Conservation (phyloP, 2,797 vertebrate species). For the Acanthurus leucopareius region DNA sequence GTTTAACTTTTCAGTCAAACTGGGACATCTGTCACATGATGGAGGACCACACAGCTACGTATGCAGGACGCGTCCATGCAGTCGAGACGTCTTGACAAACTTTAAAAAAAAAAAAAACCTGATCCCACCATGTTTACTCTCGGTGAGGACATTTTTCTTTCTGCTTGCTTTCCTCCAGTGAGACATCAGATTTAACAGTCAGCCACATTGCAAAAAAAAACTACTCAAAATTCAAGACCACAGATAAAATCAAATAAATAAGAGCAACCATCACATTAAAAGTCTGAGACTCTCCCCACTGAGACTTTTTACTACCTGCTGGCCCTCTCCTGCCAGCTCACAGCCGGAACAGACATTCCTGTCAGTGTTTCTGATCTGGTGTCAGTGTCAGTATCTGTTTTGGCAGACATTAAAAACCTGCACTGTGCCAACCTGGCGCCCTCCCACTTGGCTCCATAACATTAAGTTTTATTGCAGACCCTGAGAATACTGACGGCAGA, state of each 20-base stretch:
- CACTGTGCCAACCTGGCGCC: conserved; percentile 60
- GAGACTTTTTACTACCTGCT: conserved; percentile 35
- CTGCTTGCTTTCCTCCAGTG: not conserved
- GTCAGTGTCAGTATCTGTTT: conserved; percentile 48
- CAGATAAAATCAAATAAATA: conserved; percentile 5
- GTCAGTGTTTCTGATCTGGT: conserved; percentile 33
- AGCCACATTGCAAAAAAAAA: not conserved
- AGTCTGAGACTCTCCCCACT: conserved; percentile 2
- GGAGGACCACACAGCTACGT: not conserved
- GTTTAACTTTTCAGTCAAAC: not conserved
- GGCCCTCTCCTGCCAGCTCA: conserved; percentile 18
- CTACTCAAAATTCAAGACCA: conserved; percentile 15
- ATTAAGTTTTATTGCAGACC: conserved; percentile 69
- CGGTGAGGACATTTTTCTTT: not conserved
- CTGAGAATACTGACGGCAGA: conserved; percentile 69
- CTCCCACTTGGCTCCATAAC: conserved; percentile 55
- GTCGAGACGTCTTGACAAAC: not conserved
- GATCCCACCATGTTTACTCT: not conserved
- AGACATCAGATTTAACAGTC: not conserved
- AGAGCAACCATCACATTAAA: conserved; percentile 5
- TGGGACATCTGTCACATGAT: not conserved
- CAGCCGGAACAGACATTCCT: conserved; percentile 41
- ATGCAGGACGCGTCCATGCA: no score
- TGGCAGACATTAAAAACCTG: conserved; percentile 34
- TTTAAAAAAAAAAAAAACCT: not conserved